These are phyloP conservation scores for Sinopyrophorus schimmeli DNA, from an alignment of 2,888 invertebrate species.

Conservation along the genomic window DNA sequence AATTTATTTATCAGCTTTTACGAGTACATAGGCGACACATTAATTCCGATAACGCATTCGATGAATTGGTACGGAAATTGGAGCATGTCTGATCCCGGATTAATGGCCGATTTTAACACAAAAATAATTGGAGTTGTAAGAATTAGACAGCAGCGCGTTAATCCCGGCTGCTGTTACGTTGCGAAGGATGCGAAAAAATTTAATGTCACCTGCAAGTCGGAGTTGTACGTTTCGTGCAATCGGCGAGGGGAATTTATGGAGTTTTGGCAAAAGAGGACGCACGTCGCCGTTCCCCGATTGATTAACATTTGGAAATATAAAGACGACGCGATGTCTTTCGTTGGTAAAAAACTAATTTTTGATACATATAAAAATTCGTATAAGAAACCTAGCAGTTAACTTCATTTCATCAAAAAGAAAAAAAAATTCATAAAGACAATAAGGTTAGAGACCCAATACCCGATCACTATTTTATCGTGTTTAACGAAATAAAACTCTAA, in stretches of 20 bases:
- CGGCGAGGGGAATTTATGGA: constrained; percentile 8
- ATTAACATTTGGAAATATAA: constrained; percentile 17
- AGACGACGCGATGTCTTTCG: constrained; percentile 10
- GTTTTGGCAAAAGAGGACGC: constrained; percentile 18
- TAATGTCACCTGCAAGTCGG: constrained; percentile 30
- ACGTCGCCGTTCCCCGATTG: constrained; percentile 6
- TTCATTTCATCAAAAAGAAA: too few species aligned
- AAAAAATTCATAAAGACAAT: too few species aligned
- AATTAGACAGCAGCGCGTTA: constrained; percentile 35
- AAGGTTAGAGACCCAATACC: too few species aligned
- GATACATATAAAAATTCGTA: neutral
- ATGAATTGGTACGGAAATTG: constrained; percentile 34
- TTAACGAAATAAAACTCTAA: too few species aligned
- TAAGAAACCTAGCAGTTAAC: too few species aligned
- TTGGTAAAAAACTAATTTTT: constrained; percentile 2
- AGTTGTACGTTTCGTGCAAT: constrained; percentile 13
- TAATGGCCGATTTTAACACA: constrained; percentile 34
- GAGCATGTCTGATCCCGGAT: constrained; percentile 31
- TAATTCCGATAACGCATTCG: constrained; percentile 26
- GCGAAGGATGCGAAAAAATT: constrained; percentile 5
- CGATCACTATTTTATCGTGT: too few species aligned
- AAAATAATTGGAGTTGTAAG: constrained; percentile 37
- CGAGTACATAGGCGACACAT: constrained; percentile 27
- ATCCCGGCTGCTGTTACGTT: constrained; percentile 21
- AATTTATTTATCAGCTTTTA: constrained; percentile 26